Percentiles rank a stretch among this genome's conserved stretches.
Evolutionary conservation across 2,888 invertebrate genomes (phyloP).

Genomic region (Deilephila elpenor): DNA sequence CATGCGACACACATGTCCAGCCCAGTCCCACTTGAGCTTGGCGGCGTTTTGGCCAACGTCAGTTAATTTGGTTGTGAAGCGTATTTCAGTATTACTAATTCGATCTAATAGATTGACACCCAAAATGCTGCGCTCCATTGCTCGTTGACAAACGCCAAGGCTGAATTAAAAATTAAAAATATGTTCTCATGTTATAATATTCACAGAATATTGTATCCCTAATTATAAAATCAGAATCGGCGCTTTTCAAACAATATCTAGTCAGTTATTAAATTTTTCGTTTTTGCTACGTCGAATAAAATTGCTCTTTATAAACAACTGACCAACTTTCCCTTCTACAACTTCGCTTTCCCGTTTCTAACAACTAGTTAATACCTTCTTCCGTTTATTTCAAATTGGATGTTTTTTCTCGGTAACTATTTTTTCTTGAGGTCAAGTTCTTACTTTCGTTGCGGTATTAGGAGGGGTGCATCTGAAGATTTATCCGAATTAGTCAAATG

Average conservation of each 20-base stretch:
- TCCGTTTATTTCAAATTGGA: constrained; percentile 14
- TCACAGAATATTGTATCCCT: too few relatives aligned
- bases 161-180: too few relatives aligned
- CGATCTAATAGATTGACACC: too few relatives aligned
- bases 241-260: background rate
- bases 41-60: too few relatives aligned
- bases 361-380: constrained; percentile 14
- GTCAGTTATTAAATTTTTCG: background rate
- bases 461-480: background rate
- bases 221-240: background rate
- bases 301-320: constrained; percentile 7
- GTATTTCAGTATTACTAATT: too few relatives aligned
- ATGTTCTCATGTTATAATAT: too few relatives aligned
- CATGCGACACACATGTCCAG: too few relatives aligned
- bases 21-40: too few relatives aligned
- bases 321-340: background rate
- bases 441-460: background rate
- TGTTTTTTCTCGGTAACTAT: background rate
- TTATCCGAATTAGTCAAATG: background rate
- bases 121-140: too few relatives aligned
- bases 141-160: too few relatives aligned
- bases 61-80: too few relatives aligned
- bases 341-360: background rate
- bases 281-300: background rate
- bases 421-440: background rate